These are phyloP conservation scores for Heliconius ismenius DNA, from an alignment of 2,888 invertebrate genomes.

Conservation along the genomic window DNA sequence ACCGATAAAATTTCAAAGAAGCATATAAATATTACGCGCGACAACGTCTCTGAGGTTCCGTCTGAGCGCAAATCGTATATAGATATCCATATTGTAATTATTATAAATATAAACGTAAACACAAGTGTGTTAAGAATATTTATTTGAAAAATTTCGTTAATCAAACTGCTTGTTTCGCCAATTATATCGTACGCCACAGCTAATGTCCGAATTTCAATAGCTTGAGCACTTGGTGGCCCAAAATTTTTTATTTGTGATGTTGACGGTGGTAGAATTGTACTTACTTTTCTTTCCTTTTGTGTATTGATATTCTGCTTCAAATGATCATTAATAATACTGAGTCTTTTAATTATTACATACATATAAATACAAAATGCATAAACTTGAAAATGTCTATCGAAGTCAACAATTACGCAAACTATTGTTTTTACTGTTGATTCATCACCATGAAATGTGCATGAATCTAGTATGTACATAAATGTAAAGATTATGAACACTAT, in stretches of 20 bases:
- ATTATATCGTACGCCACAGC: conserved; percentile 57
- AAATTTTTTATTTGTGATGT: neutral
- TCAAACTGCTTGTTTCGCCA: conserved; percentile 54
- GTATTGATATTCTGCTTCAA: conserved; percentile 49
- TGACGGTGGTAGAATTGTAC: conserved; percentile 25
- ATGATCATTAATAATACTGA: conserved; percentile 56
- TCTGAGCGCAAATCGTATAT: conserved; percentile 54
- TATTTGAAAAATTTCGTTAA: conserved; percentile 62
- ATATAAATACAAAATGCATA: conserved; percentile 56
- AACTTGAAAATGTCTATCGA: conserved; percentile 57
- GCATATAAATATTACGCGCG: conserved; percentile 46
- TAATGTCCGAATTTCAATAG: conserved; percentile 57
- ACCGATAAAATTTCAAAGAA: conserved; percentile 31
- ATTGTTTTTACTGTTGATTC: neutral
- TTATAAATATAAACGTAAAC: conserved; percentile 59
- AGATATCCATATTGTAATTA: conserved; percentile 61
- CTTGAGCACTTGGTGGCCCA: conserved; percentile 28
- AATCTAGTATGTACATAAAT: neutral
- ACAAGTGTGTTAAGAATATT: conserved; percentile 63
- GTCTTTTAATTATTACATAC: conserved; percentile 52
- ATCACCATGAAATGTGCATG: neutral
- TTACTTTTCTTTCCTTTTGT: conserved; percentile 49
- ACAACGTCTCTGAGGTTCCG: conserved; percentile 42
- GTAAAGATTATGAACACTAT: conserved; percentile 49
- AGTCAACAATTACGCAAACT: conserved; percentile 19